phyloP scores from a whole-genome alignment of 2,888 invertebrate species.

The Ectropis crepuscularia region DNA sequence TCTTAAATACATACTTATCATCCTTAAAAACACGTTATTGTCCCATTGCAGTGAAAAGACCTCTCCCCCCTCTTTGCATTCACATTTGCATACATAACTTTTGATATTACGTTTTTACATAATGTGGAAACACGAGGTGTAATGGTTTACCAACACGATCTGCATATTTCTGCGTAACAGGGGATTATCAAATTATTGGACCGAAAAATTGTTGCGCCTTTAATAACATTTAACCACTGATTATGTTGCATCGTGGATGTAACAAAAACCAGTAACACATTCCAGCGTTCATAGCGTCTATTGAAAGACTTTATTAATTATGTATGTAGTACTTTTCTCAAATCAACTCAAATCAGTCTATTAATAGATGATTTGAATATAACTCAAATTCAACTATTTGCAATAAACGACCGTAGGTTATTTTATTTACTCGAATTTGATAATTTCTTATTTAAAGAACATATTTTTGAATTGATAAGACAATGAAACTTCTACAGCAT shows the following conservation, averaged over 20 bases:
- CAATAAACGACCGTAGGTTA: too few species aligned
- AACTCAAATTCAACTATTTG: too few species aligned
- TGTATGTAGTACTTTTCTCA: too few species aligned
- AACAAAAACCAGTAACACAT: slow-evolving; percentile 18
- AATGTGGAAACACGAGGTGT: slow-evolving; percentile 19
- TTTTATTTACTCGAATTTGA: too few species aligned
- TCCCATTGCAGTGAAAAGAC: background rate
- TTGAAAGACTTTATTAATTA: background rate
- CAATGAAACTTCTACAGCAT: too few species aligned
- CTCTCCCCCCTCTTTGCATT: too few species aligned
- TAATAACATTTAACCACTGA: slow-evolving; percentile 21
- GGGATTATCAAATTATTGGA: slow-evolving; percentile 37
- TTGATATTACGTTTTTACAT: slow-evolving; percentile 19
- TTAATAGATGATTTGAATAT: too few species aligned
- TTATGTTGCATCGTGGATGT: slow-evolving; percentile 5
- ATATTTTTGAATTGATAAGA: too few species aligned
- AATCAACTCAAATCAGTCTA: too few species aligned
- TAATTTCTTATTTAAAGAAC: too few species aligned
- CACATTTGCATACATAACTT: slow-evolving; percentile 15
- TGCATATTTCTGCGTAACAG: slow-evolving; percentile 25
- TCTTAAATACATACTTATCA: too few species aligned
- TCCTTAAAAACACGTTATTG: too few species aligned
- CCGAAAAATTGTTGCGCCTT: slow-evolving; percentile 33
- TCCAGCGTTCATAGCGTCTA: slow-evolving; percentile 1
- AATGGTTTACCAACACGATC: slow-evolving; percentile 20